phyloP scores from a whole-genome alignment of 1,140 invertebrate species.

The Latrodectus geometricus region DNA sequence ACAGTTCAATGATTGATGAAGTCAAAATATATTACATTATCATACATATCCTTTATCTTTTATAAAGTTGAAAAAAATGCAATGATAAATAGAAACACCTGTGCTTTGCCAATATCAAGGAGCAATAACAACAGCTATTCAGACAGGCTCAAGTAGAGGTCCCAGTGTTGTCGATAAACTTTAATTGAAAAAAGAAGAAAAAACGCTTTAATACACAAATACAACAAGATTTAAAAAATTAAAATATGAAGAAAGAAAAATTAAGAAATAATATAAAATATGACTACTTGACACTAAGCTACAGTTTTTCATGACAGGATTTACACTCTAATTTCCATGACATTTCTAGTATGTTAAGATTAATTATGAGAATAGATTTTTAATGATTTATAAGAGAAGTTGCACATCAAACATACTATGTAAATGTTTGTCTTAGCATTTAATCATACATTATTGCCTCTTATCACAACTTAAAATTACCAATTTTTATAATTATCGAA shows the following conservation, averaged over 20 bases:
- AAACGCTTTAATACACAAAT: neutral
- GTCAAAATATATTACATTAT: constrained; percentile 29
- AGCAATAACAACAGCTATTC: neutral
- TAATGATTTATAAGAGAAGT: too few relatives aligned
- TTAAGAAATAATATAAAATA: neutral
- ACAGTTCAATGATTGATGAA: constrained; percentile 58
- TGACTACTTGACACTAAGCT: too few relatives aligned
- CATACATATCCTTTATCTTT: constrained; percentile 28
- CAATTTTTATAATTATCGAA: neutral
- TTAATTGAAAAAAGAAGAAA: neutral
- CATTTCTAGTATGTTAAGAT: too few relatives aligned
- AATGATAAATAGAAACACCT: constrained; percentile 1
- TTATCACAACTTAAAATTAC: neutral
- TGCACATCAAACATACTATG: too few relatives aligned
- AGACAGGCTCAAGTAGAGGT: neutral
- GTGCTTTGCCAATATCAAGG: neutral
- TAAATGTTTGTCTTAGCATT: too few relatives aligned
- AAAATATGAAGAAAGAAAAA: neutral
- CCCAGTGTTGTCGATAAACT: neutral
- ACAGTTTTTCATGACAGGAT: too few relatives aligned
- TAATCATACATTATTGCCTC: neutral
- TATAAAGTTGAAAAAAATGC: neutral
- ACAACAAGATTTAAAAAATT: neutral
- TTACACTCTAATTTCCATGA: too few relatives aligned
- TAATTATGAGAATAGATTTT: too few relatives aligned